Evolutionary conservation across 2,797 vertebrate species (phyloP), one percentile per base, ranked within the genome.

Genomic region (Tarsius wallacei): DNA sequence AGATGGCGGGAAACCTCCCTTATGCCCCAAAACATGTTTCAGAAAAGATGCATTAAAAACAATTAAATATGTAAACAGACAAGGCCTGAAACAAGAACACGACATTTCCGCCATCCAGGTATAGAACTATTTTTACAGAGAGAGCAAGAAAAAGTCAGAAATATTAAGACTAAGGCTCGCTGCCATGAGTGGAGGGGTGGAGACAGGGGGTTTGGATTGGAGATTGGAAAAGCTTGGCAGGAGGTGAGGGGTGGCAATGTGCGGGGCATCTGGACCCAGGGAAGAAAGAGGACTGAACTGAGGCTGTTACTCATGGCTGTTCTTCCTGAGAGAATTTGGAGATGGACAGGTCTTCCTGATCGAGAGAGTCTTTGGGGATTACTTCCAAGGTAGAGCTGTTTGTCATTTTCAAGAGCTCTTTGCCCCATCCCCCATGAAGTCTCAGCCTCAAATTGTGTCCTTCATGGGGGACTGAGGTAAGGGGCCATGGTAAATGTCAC

Each of bases 201-300:
- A 14, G n/a, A n/a, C 14, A 2, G 17, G 22, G 51, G 5, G n/a
- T 9, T 8, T 12, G 15, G 4, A 33, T 4, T 36, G 15, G 11
- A 13, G 14, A n/a, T 15, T 8, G 36, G 85, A 87, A 47, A 5
- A 12, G 4, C 12, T n/a, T 68, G 28, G 70, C 55, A 74, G 55
- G 36, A n/a, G 22, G 5, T 24, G 12, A 53, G 4, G 28, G 55
- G 4, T 19, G 26, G 5, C 42, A 83, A 31, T 3, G 17, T 26
- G 26, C 4, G 1, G 36, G 19, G 17, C 11, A 59, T 73, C 47
- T 33, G 82, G 47, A 33, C 14, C 13, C 63, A 53, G 14, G 14
- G 47, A 11, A 31, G 55, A 51, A 33, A 11, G 19, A 74, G 8
- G 19, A 21, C 64, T 36, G 78, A 24, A 36, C 55, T 59, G 33